Evolutionary conservation across 2,113 vertebrate species (phyloP).

Genomic region (Astur gentilis): DNA sequence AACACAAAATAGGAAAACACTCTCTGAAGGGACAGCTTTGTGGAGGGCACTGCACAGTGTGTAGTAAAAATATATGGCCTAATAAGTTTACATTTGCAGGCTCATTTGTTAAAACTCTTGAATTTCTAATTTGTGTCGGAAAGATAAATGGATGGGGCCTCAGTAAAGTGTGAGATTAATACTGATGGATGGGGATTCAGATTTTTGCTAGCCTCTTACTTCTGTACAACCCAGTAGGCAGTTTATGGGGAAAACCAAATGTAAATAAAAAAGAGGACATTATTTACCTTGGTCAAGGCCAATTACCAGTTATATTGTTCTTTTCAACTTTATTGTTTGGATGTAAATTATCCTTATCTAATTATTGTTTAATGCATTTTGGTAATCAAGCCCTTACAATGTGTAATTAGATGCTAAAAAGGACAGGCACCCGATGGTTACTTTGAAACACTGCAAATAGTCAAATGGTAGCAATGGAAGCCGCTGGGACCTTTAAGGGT

Average conservation of each 20-base stretch:
- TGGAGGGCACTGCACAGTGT: constrained; percentile 86
- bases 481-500: background rate
- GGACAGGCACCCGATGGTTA: constrained; percentile 22
- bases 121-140: constrained; percentile 97
- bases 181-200: constrained; percentile 85
- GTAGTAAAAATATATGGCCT: constrained; percentile 90
- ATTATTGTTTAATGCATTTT: constrained; percentile 75
- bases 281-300: constrained; percentile 80
- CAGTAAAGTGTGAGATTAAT: constrained; percentile 81
- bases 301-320: constrained; percentile 79
- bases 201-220: constrained; percentile 82
- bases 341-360: constrained; percentile 75
- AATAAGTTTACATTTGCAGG: constrained; percentile 92
- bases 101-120: constrained; percentile 94
- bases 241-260: constrained; percentile 78
- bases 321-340: constrained; percentile 68
- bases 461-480: background rate
- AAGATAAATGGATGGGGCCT: constrained; percentile 90
- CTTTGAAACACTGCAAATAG: constrained; percentile 10
- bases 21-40: constrained; percentile 88
- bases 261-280: constrained; percentile 79
- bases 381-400: constrained; percentile 66
- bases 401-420: constrained; percentile 71
- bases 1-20: constrained; percentile 87
- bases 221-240: constrained; percentile 78